Conservation (phyloP, 1,140 invertebrate species). For the Matsumurasca onukii region DNA sequence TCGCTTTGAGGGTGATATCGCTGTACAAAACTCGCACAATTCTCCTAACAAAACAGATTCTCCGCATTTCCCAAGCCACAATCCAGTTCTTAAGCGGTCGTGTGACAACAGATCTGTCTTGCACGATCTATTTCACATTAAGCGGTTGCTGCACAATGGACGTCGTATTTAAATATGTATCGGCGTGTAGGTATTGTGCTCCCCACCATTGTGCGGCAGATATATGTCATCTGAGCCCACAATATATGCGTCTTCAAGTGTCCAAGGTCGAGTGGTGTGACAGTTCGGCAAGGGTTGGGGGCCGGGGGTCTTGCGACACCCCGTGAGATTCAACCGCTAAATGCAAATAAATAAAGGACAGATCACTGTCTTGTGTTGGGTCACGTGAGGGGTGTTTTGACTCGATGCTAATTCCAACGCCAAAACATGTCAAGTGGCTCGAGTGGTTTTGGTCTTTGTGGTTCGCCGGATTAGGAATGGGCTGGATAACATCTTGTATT, state of each 20-base stretch:
- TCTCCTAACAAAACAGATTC: no score
- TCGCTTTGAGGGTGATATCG: no score
- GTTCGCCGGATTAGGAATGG: no score
- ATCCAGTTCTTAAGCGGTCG: no score
- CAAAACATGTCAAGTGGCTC: no score
- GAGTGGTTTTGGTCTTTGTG: no score
- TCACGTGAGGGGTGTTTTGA: background rate
- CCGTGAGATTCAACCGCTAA: background rate
- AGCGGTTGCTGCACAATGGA: background rate
- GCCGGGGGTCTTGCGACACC: background rate
- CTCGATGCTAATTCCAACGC: background rate
- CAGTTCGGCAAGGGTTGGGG: background rate
- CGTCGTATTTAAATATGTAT: slow-evolving; percentile 26
- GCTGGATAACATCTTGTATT: no score
- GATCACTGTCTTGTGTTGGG: background rate
- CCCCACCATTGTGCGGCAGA: background rate
- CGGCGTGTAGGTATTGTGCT: slow-evolving; percentile 13
- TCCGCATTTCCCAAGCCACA: no score
- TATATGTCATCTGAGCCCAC: background rate
- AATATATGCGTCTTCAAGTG: background rate
- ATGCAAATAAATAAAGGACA: background rate
- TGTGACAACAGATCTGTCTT: no score
- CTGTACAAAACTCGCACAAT: no score
- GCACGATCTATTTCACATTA: no score
- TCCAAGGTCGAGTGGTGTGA: background rate